Conservation (phyloP, 2,888 invertebrate species). For the Acleris laterana region DNA sequence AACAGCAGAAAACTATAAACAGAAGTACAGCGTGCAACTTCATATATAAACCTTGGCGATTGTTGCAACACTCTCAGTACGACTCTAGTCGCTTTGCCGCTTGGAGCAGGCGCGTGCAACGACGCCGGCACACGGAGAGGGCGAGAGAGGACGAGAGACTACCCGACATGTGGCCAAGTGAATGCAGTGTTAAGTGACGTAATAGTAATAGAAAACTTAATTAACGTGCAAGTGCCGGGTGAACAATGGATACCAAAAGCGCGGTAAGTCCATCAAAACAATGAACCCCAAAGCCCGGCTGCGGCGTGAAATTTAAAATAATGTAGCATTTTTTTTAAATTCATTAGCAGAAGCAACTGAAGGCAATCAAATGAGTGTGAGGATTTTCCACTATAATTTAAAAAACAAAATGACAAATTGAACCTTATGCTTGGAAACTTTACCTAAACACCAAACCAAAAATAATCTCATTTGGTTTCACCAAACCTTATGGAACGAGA, state of each 20-base stretch:
- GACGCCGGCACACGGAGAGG: slow-evolving; percentile 82
- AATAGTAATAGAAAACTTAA: slow-evolving; percentile 58
- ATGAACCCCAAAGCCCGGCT: slow-evolving; percentile 25
- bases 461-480: too few relatives aligned
- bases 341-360: too few relatives aligned
- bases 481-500: too few relatives aligned
- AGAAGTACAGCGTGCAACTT: slow-evolving; percentile 67
- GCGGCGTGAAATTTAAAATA: slow-evolving; percentile 5
- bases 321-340: too few relatives aligned
- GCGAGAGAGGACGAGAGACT: slow-evolving; percentile 77
- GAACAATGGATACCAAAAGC: slow-evolving; percentile 78
- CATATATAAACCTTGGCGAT: slow-evolving; percentile 81
- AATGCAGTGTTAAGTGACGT: slow-evolving; percentile 81
- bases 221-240: slow-evolving; percentile 58
- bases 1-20: slow-evolving; percentile 23
- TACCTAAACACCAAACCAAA: too few relatives aligned
- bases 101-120: slow-evolving; percentile 77
- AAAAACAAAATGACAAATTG: too few relatives aligned
- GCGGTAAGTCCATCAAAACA: slow-evolving; percentile 69
- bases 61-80: slow-evolving; percentile 83
- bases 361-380: too few relatives aligned
- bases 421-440: too few relatives aligned
- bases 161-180: slow-evolving; percentile 78
- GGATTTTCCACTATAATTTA: too few relatives aligned
- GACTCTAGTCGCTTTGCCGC: slow-evolving; percentile 86